Base-by-base conservation (phyloP, 2,888 invertebrate species). In the Abscondita cerata region DNA sequence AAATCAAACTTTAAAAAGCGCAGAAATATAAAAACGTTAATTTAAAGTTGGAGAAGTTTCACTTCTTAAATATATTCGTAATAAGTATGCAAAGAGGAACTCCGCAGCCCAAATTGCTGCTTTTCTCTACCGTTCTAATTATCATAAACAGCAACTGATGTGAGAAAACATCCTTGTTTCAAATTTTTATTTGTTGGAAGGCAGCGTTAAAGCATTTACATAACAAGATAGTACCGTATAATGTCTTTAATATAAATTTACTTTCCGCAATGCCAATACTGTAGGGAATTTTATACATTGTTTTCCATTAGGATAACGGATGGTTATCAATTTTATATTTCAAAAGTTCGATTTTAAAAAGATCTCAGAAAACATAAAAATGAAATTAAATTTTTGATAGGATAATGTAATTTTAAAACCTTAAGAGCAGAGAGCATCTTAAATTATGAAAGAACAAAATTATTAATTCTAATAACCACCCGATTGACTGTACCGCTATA, bases 131-230 rank as follows among this genome's bases (percentile, higher is more conserved):
- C 8, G 34, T 34, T 36, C 19, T 55, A 55, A 55, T 55, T 55
- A 55, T 55, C 55, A 55, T 47, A 55, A 53, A 55, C 55, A 34
- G 36, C 36, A 47, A n/a, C 47, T 44, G 52, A 55, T 55, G 11
- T 47, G 25, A 19, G 34, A 47, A 20, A 34, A 20, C 55, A 12
- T n/a, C 31, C 44, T 33, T 12, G 15, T 9, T 12, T 15, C n/a
- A 47, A 47, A 55, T 47, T 55, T 36, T 36, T 46, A 36, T 34
- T 41, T 13, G 41, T 13, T 41, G 18, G 3, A 13, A 8, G 9
- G 16, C 12, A 13, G 15, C 15, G 12, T 41, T 16, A 12, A 9
- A 13, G 15, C 15, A 15, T 25, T 6, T 25, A 25, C 25, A 25
- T 25, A 25, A 25, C 25, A 4, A 25, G 4, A 25, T 25, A n/a